Evolutionary conservation across 2,797 vertebrate species (phyloP), one percentile per base, ranked within the genome.

Genomic region (Mormyrus hasselquistii): DNA sequence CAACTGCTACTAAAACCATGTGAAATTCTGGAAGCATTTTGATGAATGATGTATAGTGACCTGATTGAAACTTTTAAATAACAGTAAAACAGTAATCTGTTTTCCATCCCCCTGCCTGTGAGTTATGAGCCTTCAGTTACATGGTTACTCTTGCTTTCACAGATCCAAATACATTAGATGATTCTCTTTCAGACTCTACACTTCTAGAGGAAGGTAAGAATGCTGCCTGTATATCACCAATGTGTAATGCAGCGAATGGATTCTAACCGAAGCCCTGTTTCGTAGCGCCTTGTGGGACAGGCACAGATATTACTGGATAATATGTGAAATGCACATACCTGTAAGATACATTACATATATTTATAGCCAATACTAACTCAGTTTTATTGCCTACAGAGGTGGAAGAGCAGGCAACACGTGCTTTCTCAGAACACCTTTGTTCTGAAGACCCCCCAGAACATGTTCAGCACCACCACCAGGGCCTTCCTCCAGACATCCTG

Each of bases 191-290:
- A n/a, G 97, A 98, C 52, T 95, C 95, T 29, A 95, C 95, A 62
- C 94, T 95, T 0, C 92, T 96, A 89, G 97, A 97, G 92, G 97
- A 98, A 92, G 97, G 97, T 98, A 92, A 96, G 96, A 4, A 65
- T 10, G 3, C 12, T 79, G 73, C 73, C 38, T 38, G 10, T 16
- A 76, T 76, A 76, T 7, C 34, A 38, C 4, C 69, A 76, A 44
- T 44, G 38, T 44, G 19, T 47, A 7, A 44, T 47, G 19, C 16
- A 79, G 38, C 19, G 16, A 79, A n/a, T 73, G 29, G 29, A 73
- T 16, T 38, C 65, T 73, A 38, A 73, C 29, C 10, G 2, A 73
- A 79, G 73, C 19, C 38, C 73, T n/a, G 16, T 79, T 41, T 19
- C 19, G 4, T 44, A 9, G 73, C 4, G 47, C 38, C 14, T 79